phyloP scores from a whole-genome alignment of 1,140 invertebrate genomes.

The Eueides isabella region DNA sequence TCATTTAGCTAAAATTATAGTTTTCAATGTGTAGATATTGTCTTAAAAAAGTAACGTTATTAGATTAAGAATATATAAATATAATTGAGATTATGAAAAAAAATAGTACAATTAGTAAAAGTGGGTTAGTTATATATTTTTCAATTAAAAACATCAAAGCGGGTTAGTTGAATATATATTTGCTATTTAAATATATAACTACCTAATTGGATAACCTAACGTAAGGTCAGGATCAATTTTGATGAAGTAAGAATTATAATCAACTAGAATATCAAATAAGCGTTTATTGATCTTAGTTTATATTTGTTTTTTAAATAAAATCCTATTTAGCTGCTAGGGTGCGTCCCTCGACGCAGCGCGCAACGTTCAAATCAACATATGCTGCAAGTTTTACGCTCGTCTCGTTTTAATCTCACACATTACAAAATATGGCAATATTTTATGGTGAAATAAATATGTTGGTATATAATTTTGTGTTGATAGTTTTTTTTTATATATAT shows the following conservation, averaged over 20 bases:
- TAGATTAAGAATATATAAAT: no score
- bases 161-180: no score
- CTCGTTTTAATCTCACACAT: slow-evolving; percentile 60
- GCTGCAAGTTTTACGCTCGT: slow-evolving; percentile 59
- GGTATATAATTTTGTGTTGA: not conserved
- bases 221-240: no score
- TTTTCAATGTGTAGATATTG: no score
- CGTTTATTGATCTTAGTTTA: slow-evolving; percentile 15
- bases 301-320: slow-evolving; percentile 34
- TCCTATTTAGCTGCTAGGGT: slow-evolving; percentile 44
- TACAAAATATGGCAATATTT: slow-evolving; percentile 18
- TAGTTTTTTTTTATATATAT: not conserved
- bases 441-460: not conserved
- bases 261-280: not conserved
- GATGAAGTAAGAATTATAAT: not conserved
- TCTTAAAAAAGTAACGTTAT: no score
- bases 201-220: no score
- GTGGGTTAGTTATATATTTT: no score
- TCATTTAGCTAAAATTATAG: no score
- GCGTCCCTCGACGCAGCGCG: slow-evolving; percentile 36
- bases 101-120: no score
- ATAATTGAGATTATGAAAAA: no score
- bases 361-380: slow-evolving; percentile 54
- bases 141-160: no score
- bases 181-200: no score